Evolutionary conservation across 2,113 vertebrate genomes (phyloP).

Genomic region (Prochilodus magdalenae): DNA sequence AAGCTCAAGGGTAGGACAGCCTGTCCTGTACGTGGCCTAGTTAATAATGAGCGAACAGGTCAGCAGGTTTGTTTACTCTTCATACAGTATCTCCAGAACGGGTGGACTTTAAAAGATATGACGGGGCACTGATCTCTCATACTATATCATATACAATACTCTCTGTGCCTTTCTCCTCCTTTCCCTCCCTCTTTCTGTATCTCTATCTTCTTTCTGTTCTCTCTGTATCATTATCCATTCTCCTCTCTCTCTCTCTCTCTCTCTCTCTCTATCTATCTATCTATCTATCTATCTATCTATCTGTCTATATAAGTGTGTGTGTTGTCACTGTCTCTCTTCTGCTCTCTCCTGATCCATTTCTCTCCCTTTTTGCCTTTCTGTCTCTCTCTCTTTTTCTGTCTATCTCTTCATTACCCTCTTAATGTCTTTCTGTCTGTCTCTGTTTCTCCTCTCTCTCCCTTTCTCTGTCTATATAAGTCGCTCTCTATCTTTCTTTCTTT

Average conservation of each 20-base stretch:
- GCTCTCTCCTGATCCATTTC: not conserved
- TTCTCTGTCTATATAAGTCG: too few species aligned
- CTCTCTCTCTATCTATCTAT: too few species aligned
- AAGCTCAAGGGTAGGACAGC: constrained; percentile 1
- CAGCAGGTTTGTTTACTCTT: constrained; percentile 31
- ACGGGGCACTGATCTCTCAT: too few species aligned
- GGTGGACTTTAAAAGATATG: not conserved
- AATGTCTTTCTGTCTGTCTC: too few species aligned
- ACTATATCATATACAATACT: too few species aligned
- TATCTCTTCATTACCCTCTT: too few species aligned
- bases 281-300: not conserved
- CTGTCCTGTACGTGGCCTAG: constrained; percentile 14
- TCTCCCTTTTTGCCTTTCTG: not conserved
- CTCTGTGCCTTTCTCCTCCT: not conserved
- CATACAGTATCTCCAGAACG: constrained; percentile 16
- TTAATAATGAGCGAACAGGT: constrained; percentile 37
- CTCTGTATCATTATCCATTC: too few species aligned
- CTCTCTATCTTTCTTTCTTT: too few species aligned
- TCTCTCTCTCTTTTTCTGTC: too few species aligned
- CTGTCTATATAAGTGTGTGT: not conserved
- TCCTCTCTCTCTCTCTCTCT: too few species aligned
- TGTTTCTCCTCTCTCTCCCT: too few species aligned
- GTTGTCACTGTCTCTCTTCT: not conserved
- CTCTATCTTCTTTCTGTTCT: not conserved
- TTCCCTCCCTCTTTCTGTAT: not conserved